Evolutionary conservation across 2,113 vertebrate genomes (phyloP).

Genomic region (Artemisiospiza belli): DNA sequence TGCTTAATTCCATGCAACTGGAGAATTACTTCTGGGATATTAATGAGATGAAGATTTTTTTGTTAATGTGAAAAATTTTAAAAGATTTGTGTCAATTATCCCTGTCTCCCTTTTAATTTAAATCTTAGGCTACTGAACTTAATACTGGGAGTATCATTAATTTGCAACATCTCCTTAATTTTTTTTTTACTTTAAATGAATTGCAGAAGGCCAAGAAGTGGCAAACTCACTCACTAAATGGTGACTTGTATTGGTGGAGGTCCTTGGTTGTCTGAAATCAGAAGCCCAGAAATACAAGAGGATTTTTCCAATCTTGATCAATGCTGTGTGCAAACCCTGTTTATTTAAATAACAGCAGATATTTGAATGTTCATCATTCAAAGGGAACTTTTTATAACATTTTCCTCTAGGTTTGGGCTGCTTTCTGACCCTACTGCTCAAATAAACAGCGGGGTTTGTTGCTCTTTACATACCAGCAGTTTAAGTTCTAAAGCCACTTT

Average conservation of each 20-base stretch:
- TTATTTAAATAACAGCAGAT: slow-evolving; percentile 46
- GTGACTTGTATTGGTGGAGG: neutral
- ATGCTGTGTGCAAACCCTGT: neutral
- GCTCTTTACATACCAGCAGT: slow-evolving; percentile 50
- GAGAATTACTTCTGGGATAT: neutral
- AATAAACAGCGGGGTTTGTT: slow-evolving; percentile 48
- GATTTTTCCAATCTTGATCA: neutral
- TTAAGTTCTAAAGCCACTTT: slow-evolving; percentile 45
- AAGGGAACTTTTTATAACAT: neutral
- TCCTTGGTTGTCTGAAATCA: neutral
- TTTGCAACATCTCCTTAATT: neutral
- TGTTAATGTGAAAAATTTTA: neutral
- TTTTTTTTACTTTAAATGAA: neutral
- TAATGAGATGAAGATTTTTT: neutral
- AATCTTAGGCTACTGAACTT: neutral
- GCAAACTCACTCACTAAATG: neutral
- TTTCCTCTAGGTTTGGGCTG: neutral
- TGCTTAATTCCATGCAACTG: neutral
- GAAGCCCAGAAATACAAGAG: slow-evolving; percentile 29
- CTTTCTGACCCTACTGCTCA: slow-evolving; percentile 36
- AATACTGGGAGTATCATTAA: neutral
- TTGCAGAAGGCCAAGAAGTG: neutral
- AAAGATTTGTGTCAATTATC: neutral
- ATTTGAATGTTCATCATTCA: slow-evolving; percentile 29
- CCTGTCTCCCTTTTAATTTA: neutral